phyloP scores from a whole-genome alignment of 2,797 vertebrate species.

The Diglossa cyanea region DNA sequence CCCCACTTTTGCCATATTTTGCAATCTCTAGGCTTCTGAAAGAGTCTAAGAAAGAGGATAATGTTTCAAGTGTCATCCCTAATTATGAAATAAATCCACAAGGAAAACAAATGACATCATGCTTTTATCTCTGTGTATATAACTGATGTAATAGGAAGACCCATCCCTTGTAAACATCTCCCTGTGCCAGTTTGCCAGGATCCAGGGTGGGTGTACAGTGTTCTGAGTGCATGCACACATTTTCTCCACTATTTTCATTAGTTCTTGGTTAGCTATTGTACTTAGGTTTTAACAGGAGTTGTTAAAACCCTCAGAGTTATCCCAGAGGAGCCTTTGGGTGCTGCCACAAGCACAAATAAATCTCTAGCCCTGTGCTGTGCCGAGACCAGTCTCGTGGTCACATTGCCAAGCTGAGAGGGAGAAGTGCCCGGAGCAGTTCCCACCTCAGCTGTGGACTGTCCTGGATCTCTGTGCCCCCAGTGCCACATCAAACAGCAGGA shows the following conservation, averaged over 20 bases:
- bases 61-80: not conserved
- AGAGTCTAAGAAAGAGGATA: not conserved
- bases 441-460: not conserved
- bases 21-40: not conserved
- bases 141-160: not conserved
- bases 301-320: not conserved
- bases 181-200: not conserved
- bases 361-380: not conserved
- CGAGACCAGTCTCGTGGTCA: not conserved
- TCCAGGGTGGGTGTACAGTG: no score
- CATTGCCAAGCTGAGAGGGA: fast-evolving
- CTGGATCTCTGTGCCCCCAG: not conserved
- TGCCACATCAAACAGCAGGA: not conserved
- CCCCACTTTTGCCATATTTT: not conserved
- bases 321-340: not conserved
- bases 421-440: not conserved
- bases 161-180: not conserved
- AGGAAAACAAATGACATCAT: constrained; percentile 23
- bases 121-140: not conserved
- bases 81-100: constrained; percentile 37
- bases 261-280: not conserved
- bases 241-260: not conserved
- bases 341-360: not conserved
- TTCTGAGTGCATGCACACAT: fast-evolving
- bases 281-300: not conserved